Evolutionary conservation across 2,888 invertebrate species (phyloP).

Genomic region (Colletes collaris): DNA sequence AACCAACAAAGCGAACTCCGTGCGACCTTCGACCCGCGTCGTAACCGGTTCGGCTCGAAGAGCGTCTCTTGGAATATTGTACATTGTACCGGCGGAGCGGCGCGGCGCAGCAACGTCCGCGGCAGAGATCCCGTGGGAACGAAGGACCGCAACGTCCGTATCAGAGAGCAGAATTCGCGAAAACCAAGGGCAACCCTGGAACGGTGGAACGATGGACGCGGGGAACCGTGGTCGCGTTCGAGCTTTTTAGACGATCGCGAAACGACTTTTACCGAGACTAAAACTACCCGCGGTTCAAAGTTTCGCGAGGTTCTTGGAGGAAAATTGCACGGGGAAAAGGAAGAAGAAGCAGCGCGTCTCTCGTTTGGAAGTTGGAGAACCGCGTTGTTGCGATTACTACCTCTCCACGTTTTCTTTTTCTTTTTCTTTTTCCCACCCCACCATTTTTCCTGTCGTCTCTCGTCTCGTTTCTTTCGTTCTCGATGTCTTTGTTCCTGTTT

Average conservation of each 20-base stretch:
- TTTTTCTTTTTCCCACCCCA: neutral
- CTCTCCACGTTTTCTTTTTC: conserved; percentile 42
- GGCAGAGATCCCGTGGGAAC: conserved; percentile 61
- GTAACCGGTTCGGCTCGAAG: conserved; percentile 65
- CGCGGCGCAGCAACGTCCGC: conserved; percentile 35
- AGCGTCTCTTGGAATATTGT: conserved; percentile 26
- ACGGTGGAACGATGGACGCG: conserved; percentile 9
- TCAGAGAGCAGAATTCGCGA: conserved; percentile 15
- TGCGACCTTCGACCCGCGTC: conserved; percentile 65
- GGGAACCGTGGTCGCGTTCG: no score
- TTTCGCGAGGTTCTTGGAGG: conserved; percentile 56
- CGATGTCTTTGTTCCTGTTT: no score
- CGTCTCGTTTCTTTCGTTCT: no score
- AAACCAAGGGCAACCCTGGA: neutral
- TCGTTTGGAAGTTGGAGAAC: conserved; percentile 24
- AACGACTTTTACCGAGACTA: no score
- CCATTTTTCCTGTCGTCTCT: no score
- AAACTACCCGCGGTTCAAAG: conserved; percentile 35
- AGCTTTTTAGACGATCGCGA: no score
- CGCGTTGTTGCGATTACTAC: conserved; percentile 61
- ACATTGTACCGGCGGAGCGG: conserved; percentile 32
- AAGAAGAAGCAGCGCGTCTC: conserved; percentile 34
- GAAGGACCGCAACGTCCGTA: conserved; percentile 29
- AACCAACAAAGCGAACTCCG: conserved; percentile 52
- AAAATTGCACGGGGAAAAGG: conserved; percentile 59